Conservation (phyloP, 1,140 invertebrate species). For the Ectropis grisescens region DNA sequence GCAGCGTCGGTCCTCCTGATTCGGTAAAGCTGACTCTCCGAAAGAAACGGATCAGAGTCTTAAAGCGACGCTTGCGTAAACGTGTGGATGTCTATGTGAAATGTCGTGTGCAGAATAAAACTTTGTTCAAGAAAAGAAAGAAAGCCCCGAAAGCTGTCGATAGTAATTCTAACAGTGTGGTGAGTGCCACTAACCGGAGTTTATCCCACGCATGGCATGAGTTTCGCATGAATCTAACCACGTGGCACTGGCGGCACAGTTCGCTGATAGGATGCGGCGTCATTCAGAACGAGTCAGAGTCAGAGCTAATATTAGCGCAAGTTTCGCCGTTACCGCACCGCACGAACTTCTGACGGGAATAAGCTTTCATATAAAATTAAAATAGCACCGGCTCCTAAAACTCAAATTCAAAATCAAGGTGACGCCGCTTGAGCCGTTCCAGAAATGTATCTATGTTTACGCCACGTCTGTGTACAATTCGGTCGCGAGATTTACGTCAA, state of each 20-base stretch:
- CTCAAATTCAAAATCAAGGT: conserved; percentile 66
- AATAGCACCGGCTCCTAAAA: conserved; percentile 55
- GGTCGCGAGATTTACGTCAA: conserved; percentile 28
- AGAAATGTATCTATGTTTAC: conserved; percentile 42
- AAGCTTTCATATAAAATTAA: conserved; percentile 55
- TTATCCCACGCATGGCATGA: conserved; percentile 24
- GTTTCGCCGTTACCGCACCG: conserved; percentile 24
- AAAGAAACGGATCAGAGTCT: conserved; percentile 36
- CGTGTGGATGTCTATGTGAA: conserved; percentile 57
- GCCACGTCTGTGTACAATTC: conserved; percentile 22
- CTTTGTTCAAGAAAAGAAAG: conserved; percentile 30
- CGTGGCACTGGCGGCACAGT: too few species aligned
- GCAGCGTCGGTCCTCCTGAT: conserved; percentile 63
- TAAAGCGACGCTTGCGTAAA: conserved; percentile 46
- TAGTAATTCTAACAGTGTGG: conserved; percentile 53
- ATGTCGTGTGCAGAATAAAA: conserved; percentile 35
- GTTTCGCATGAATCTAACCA: conserved; percentile 2
- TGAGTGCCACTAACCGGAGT: conserved; percentile 49
- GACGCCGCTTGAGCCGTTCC: conserved; percentile 54
- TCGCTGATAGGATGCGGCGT: too few species aligned
- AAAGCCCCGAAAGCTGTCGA: conserved; percentile 22
- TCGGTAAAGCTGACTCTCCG: conserved; percentile 53
- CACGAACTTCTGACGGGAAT: conserved; percentile 56
- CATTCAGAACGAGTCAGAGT: conserved; percentile 1
- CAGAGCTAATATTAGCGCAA: conserved; percentile 24